These are phyloP conservation scores for Excalfactoria chinensis DNA, from an alignment of 2,113 vertebrate genomes.

Conservation along the genomic window DNA sequence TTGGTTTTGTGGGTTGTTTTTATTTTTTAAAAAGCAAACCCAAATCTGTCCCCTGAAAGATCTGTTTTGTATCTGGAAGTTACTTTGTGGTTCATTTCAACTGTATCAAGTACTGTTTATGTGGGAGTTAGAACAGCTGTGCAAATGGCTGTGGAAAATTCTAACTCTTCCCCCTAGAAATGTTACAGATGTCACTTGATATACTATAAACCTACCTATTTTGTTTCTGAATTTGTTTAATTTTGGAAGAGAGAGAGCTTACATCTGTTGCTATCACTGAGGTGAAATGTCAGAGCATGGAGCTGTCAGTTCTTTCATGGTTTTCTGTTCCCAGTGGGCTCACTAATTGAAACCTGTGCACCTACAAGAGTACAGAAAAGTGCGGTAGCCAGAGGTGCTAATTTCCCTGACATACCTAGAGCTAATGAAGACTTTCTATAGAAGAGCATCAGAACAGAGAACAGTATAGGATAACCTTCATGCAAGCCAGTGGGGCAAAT, in stretches of 20 bases:
- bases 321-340: constrained; percentile 37
- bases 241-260: background rate
- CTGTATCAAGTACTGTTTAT: constrained; percentile 6
- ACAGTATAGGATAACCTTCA: background rate
- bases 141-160: constrained; percentile 30
- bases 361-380: background rate
- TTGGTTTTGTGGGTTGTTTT: background rate
- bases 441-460: background rate
- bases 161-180: constrained; percentile 18
- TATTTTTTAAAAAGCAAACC: background rate
- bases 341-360: constrained; percentile 14
- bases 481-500: background rate
- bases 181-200: background rate
- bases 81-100: background rate
- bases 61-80: background rate
- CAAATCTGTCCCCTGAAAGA: background rate
- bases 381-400: background rate
- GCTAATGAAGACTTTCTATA: background rate
- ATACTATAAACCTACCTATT: background rate
- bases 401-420: background rate
- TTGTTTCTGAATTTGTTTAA: constrained; percentile 49
- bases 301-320: constrained; percentile 18
- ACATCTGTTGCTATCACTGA: background rate
- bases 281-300: constrained; percentile 20
- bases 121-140: background rate